A percentile compares a stretch with the other conserved stretches of the same genome.
Evolutionary conservation across 2,888 invertebrate species (phyloP).

Genomic region (Synanthedon myopaeformis): DNA sequence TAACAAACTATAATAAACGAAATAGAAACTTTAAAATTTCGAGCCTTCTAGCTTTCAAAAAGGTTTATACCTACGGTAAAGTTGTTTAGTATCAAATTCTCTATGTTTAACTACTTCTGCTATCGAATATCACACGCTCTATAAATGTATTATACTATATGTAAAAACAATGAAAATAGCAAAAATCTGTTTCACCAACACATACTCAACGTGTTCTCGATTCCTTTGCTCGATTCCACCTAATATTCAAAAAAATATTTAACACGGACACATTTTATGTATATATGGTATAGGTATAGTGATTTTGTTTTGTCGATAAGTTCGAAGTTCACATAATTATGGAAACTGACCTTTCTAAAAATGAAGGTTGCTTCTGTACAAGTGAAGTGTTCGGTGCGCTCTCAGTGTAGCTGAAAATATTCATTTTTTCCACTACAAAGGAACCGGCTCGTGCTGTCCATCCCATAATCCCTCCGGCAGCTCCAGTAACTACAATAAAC

Average conservation of each 20-base stretch:
- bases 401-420: conserved; percentile 62
- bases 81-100: no score
- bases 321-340: background rate
- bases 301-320: no score
- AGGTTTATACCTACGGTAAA: no score
- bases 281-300: background rate
- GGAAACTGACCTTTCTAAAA: conserved; percentile 52
- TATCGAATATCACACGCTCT: no score
- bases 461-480: conserved; percentile 71
- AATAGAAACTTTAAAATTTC: no score
- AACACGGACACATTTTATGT: background rate
- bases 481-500: conserved; percentile 29
- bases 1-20: no score
- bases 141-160: conserved; percentile 1
- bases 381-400: conserved; percentile 52
- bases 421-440: conserved; percentile 86
- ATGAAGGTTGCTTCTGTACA: conserved; percentile 62
- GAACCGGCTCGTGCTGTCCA: conserved; percentile 87
- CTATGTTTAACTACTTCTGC: no score
- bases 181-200: conserved; percentile 13
- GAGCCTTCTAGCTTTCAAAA: no score
- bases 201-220: conserved; percentile 35
- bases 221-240: conserved; percentile 28
- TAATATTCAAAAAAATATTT: conserved; percentile 27
- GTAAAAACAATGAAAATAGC: conserved; percentile 1